These are phyloP conservation scores for Lacerta agilis DNA, from an alignment of 2,797 vertebrate species.

Conservation along the genomic window DNA sequence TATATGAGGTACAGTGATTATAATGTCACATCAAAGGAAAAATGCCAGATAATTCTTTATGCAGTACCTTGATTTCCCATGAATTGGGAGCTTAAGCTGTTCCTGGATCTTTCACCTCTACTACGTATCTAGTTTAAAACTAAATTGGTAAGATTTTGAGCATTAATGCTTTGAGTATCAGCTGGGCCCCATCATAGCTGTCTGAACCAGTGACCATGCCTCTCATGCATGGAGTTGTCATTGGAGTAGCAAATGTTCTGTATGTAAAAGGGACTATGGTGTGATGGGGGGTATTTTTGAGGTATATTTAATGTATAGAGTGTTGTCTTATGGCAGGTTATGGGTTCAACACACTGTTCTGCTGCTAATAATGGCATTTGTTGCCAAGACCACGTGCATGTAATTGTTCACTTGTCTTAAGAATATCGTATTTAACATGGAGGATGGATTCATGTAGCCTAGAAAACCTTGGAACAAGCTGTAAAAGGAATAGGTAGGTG, in stretches of 20 bases:
- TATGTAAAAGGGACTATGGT: constrained; percentile 34
- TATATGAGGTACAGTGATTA: neutral
- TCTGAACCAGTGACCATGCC: neutral
- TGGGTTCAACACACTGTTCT: constrained; percentile 48
- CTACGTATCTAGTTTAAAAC: neutral
- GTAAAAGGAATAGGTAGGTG: constrained; percentile 10
- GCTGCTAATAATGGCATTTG: constrained; percentile 51
- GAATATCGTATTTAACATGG: constrained; percentile 45
- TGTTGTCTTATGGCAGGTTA: constrained; percentile 62
- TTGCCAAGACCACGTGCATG: constrained; percentile 46
- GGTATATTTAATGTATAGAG: constrained; percentile 43
- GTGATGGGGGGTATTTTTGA: constrained; percentile 32
- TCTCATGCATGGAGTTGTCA: constrained; percentile 20
- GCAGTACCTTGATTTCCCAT: neutral
- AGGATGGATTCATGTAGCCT: constrained; percentile 30
- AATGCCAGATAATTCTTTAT: neutral
- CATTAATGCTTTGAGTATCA: constrained; percentile 29
- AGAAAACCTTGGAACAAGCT: constrained; percentile 7
- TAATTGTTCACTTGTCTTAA: constrained; percentile 50
- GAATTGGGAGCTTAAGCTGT: neutral
- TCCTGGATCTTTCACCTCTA: neutral
- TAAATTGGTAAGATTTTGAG: neutral
- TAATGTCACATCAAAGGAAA: neutral
- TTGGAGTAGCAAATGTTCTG: constrained; percentile 8
- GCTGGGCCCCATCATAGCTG: neutral